Evolutionary conservation across 2,888 invertebrate species (phyloP), one percentile per base, ranked within the genome.

Genomic region (Acheta domesticus): DNA sequence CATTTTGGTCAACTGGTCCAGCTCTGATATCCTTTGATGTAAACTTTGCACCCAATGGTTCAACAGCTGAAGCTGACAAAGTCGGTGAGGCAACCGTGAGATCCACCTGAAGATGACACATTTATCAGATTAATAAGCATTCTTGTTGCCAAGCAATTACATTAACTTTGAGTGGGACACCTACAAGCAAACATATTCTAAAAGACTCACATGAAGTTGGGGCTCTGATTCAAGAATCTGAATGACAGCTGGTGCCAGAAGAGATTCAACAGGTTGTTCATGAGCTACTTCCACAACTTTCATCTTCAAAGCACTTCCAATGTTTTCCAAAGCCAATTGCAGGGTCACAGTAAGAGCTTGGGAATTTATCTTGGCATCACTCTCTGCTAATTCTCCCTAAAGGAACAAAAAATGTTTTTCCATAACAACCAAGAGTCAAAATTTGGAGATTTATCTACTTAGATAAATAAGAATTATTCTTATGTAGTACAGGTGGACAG

Each of bases 271-370:
- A 79, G 91, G 89, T 81, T 92, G 90, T 23, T 90, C 92, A 20
- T 89, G 89, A 77, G 90, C 90, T 12, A 92, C 87, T 89, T 97
- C 96, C 19, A 90, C 88, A 20, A 92, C 88, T 87, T 94, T 94
- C 21, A 97, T 86, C 85, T 93, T 94, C 4, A 92, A 86, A 14
- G 92, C 89, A 0, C 89, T 89, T 73, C 89, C 88, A 21, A 91
- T 89, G 86, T 97, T 97, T 88, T 97, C 97, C 62, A 93, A 86
- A 36, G 93, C 92, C 14, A 94, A 87, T 86, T 96, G 96, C 79
- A 95, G 85, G 80, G 91, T 87, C 75, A 91, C 90, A 1, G 91
- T 90, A 14, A 95, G 86, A 19, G 94, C 94, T 83, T 92, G 91
- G 2, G 89, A 85, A 81, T 89, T 90, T 0, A 91, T 88, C 83